Percentiles rank a stretch among this genome's conserved stretches.
phyloP scores from a whole-genome alignment of 2,113 vertebrate genomes.

The Anarhynchus alexandrinus region DNA sequence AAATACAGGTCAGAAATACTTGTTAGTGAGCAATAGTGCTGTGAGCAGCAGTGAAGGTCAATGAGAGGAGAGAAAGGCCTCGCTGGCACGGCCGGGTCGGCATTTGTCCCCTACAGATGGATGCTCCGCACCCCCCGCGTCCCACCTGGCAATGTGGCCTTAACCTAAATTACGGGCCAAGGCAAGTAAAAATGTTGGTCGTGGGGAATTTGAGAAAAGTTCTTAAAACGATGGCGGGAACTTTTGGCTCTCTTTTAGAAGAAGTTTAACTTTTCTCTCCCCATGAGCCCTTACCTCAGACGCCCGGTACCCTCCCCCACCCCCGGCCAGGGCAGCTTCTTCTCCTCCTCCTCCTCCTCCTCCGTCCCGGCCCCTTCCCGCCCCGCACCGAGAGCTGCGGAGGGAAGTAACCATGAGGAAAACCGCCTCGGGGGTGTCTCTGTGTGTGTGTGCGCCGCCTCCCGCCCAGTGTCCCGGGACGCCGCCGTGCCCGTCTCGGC shows the following conservation, averaged over 20 bases:
- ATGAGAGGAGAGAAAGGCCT: neutral
- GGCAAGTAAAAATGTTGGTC: neutral
- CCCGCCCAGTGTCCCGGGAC: neutral
- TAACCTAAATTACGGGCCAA: neutral
- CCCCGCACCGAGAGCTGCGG: neutral
- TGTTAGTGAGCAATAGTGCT: neutral
- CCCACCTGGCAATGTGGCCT: neutral
- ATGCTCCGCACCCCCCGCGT: neutral
- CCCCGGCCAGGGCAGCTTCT: fast-evolving
- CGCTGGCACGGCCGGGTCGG: neutral
- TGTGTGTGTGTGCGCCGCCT: neutral
- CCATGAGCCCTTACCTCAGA: neutral
- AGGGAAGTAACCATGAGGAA: neutral
- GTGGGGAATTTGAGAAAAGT: neutral
- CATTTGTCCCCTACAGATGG: neutral
- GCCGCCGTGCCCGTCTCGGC: neutral
- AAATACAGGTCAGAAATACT: neutral
- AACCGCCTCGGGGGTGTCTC: neutral
- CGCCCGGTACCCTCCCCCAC: too few species aligned
- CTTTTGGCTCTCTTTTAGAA: neutral
- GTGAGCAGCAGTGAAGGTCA: neutral
- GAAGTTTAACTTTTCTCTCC: neutral
- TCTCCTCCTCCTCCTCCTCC: neutral
- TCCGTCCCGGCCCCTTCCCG: neutral
- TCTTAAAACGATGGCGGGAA: neutral